Evolutionary conservation across 2,888 invertebrate species (phyloP).

Genomic region (Palloptera scutellata): DNA sequence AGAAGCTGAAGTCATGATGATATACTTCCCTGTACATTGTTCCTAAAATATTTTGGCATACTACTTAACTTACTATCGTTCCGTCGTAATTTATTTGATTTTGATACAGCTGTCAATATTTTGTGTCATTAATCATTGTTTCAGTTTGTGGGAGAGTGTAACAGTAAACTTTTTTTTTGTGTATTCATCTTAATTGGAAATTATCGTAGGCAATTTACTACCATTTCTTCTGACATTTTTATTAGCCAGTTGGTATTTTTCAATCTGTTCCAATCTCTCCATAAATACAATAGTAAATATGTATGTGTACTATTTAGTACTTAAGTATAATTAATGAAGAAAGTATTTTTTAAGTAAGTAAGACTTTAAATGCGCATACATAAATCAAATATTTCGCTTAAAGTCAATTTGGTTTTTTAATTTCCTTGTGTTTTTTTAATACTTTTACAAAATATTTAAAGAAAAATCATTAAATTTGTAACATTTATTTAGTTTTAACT

Average conservation of each 20-base stretch:
- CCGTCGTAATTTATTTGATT: too few relatives aligned
- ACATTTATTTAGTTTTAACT: too few relatives aligned
- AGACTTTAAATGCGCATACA: too few relatives aligned
- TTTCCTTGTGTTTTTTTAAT: too few relatives aligned
- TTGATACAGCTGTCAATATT: constrained; percentile 15
- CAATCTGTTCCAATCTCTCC: neutral
- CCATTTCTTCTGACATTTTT: constrained; percentile 16
- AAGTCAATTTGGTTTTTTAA: too few relatives aligned
- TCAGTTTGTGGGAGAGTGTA: too few relatives aligned
- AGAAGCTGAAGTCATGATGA: neutral
- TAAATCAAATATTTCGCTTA: too few relatives aligned
- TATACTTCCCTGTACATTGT: neutral
- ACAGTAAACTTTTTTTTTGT: neutral
- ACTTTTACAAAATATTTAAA: too few relatives aligned
- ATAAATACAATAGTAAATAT: neutral
- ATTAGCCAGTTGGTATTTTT: neutral
- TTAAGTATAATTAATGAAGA: neutral
- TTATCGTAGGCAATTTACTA: constrained; percentile 9
- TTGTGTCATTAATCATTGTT: constrained; percentile 7
- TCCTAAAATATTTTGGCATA: neutral
- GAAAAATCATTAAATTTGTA: too few relatives aligned
- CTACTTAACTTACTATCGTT: neutral
- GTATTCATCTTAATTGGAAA: neutral
- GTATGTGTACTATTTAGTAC: too few relatives aligned
- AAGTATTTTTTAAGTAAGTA: too few relatives aligned